Evolutionary conservation across 2,888 invertebrate species (phyloP).

Genomic region (Leucozona laternaria): DNA sequence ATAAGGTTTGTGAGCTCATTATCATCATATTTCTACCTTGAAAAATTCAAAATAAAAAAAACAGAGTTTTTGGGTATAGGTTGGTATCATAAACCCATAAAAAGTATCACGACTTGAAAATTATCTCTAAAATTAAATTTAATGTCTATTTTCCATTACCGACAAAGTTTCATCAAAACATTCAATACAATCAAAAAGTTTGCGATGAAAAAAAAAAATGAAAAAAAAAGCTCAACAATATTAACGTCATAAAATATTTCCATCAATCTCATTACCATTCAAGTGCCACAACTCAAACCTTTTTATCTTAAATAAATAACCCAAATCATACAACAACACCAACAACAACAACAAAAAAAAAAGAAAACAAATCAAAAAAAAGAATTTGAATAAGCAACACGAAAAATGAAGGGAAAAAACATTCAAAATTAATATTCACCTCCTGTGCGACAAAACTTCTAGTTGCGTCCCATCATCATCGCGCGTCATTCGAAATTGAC

Average conservation of each 20-base stretch:
- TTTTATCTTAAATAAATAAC: constrained; percentile 47
- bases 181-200: constrained; percentile 19
- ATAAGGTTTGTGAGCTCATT: neutral
- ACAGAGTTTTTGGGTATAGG: neutral
- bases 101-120: constrained; percentile 2
- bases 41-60: neutral
- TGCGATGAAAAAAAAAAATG: neutral
- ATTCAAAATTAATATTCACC: constrained; percentile 65
- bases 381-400: neutral
- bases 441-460: constrained; percentile 10
- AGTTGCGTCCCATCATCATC: neutral
- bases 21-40: neutral
- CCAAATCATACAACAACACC: constrained; percentile 38
- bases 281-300: constrained; percentile 34
- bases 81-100: neutral
- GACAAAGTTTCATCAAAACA: neutral
- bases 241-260: constrained; percentile 48
- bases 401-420: constrained; percentile 18
- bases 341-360: constrained; percentile 18
- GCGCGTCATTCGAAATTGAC: neutral
- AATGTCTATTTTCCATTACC: constrained; percentile 28
- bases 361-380: constrained; percentile 5
- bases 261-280: constrained; percentile 57
- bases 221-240: constrained; percentile 15
- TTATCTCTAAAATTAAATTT: constrained; percentile 32